A percentile compares a stretch with the other conserved stretches of the same genome.
These are phyloP conservation scores for Acleris emargana DNA, from an alignment of 2,888 invertebrate genomes.

Conservation along the genomic window DNA sequence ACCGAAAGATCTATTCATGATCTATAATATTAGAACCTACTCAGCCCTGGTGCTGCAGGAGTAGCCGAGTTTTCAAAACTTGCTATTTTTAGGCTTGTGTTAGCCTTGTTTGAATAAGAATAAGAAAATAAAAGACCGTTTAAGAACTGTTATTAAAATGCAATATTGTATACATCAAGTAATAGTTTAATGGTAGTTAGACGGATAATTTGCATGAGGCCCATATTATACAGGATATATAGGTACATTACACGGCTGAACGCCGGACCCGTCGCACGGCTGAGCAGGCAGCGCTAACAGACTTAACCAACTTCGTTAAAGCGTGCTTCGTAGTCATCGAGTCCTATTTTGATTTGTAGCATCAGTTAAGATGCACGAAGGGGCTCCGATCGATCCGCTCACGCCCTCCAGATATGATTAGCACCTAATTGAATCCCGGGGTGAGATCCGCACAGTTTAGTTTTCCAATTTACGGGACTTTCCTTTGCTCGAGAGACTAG, in stretches of 20 bases:
- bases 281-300: slow-evolving; percentile 34
- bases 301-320: slow-evolving; percentile 36
- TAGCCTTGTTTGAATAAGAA: too few species aligned
- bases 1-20: too few species aligned
- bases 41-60: too few species aligned
- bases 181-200: slow-evolving; percentile 5
- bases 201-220: slow-evolving; percentile 20
- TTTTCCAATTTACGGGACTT: slow-evolving; percentile 83
- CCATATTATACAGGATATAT: slow-evolving; percentile 23
- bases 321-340: slow-evolving; percentile 30
- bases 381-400: slow-evolving; percentile 75
- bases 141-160: too few species aligned
- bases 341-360: slow-evolving; percentile 38
- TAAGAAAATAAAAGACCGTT: too few species aligned
- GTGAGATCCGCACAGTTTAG: slow-evolving; percentile 81
- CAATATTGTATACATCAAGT: neutral
- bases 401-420: slow-evolving; percentile 83
- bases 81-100: too few species aligned
- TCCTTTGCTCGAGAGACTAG: slow-evolving; percentile 71
- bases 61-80: too few species aligned
- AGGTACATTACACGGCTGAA: slow-evolving; percentile 34
- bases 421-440: slow-evolving; percentile 81
- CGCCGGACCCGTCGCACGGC: slow-evolving; percentile 27
- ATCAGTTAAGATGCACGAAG: slow-evolving; percentile 57
- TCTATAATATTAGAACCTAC: too few species aligned